Evolutionary conservation across 2,888 invertebrate genomes (phyloP), one percentile per base, ranked within the genome.

Genomic region (Theretra japonica): DNA sequence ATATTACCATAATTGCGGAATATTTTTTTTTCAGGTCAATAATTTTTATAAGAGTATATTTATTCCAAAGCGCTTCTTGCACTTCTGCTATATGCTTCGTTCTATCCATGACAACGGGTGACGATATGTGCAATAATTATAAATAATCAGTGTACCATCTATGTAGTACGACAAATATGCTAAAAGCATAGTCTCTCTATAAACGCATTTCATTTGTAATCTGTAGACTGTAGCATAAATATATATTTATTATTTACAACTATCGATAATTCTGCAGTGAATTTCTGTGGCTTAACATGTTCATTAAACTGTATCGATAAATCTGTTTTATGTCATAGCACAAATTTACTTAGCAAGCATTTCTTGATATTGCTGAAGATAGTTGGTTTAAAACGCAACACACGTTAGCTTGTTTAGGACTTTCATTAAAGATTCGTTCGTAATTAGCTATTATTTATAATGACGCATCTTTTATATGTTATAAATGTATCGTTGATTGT

Each of bases 91-190:
- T 53, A n/a, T 5, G 53, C 2, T 53, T 53, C n/a, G 23, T 25
- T 58, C 15, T 21, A 58, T 58, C 25, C 58, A 58, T 58, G 58
- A 58, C 58, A 58, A 25, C 17, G 25, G 58, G 25, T 23, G 23
- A 58, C 4, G 58, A 58, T 25, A 58, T 15, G 58, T 58, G 58
- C 25, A 58, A 58, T 58, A 58, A 58, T 58, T 17, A 58, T 58
- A 53, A 53, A n/a, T 53, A 53, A n/a, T 53, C n/a, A n/a, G n/a
- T 7, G 7, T 53, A n/a, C 19, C n/a, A 53, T 58, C 4, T 58
- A 23, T 58, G 2, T 25, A 25, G 15, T 17, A 17, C 17, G 17
- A 58, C 23, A 57, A 21, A 58, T 25, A 58, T 25, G 58, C 58
- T 58, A 11, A 25, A 58, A 58, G 25, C 58, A 58, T 58, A 58